phyloP scores from a whole-genome alignment of 2,888 invertebrate species.

The Drosophila atroscutellata region DNA sequence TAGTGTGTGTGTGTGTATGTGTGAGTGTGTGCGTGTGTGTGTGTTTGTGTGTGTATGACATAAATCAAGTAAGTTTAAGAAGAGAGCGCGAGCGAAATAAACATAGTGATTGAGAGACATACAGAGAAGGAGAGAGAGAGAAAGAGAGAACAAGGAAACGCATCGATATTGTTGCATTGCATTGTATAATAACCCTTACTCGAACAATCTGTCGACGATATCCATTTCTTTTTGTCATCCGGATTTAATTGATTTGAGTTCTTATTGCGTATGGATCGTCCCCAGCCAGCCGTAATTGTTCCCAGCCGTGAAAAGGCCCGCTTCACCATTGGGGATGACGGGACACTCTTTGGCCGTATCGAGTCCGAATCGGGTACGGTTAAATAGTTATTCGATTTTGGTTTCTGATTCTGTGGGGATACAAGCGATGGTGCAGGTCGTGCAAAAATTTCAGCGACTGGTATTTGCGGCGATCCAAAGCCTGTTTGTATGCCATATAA shows the following conservation, averaged over 20 bases:
- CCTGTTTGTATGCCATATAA: slow-evolving; percentile 97
- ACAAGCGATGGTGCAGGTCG: slow-evolving; percentile 94
- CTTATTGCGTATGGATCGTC: slow-evolving; percentile 93
- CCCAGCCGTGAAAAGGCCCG: slow-evolving; percentile 95
- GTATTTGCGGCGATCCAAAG: slow-evolving; percentile 96
- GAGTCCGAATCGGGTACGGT: slow-evolving; percentile 96
- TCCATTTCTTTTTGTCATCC: slow-evolving; percentile 96
- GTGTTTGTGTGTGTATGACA: slow-evolving; percentile 7
- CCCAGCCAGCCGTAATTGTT: slow-evolving; percentile 96
- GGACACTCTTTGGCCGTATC: slow-evolving; percentile 94
- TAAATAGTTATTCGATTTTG: slow-evolving; percentile 96
- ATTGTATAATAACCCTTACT: slow-evolving; percentile 87
- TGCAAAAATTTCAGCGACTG: slow-evolving; percentile 94
- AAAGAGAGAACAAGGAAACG: slow-evolving; percentile 73
- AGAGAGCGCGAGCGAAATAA: slow-evolving; percentile 36
- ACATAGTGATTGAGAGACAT: slow-evolving; percentile 14
- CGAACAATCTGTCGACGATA: slow-evolving; percentile 96
- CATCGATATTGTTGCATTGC: slow-evolving; percentile 84
- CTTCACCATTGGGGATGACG: slow-evolving; percentile 97
- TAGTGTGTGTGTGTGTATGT: slow-evolving; percentile 1
- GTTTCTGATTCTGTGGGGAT: slow-evolving; percentile 93
- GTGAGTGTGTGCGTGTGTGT: slow-evolving; percentile 5
- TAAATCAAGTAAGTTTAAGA: slow-evolving; percentile 24
- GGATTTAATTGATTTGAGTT: slow-evolving; percentile 92
- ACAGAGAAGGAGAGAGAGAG: slow-evolving; percentile 51